Conservation (phyloP, 2,888 invertebrate genomes). For the Galerucella calmariensis region DNA sequence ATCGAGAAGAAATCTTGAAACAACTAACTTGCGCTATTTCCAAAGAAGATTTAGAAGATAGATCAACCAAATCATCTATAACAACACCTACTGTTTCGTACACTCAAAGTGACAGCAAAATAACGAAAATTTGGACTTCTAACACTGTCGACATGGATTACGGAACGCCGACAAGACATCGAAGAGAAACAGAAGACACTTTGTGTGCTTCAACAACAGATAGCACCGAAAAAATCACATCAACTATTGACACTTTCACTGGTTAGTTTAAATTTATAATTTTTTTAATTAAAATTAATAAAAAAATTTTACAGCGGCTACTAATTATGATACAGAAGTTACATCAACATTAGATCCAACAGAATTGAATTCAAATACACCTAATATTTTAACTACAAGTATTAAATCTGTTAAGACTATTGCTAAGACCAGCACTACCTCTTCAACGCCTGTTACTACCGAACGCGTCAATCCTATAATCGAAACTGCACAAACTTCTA, state of each 20-base stretch:
- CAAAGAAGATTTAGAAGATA: conserved; percentile 57
- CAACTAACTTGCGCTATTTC: conserved; percentile 70
- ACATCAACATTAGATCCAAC: conserved; percentile 49
- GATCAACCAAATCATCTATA: conserved; percentile 41
- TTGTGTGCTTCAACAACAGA: conserved; percentile 55
- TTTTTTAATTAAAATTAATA: too few relatives aligned
- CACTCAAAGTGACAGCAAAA: conserved; percentile 45
- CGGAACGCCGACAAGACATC: conserved; percentile 62
- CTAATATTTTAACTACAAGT: background rate
- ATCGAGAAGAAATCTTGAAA: conserved; percentile 71
- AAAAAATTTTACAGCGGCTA: conserved; percentile 16
- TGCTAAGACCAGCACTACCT: background rate
- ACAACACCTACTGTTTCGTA: conserved; percentile 37
- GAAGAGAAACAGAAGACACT: conserved; percentile 63
- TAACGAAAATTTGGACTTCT: conserved; percentile 61
- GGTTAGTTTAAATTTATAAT: conserved; percentile 17
- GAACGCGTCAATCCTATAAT: conserved; percentile 9
- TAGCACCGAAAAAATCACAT: conserved; percentile 47
- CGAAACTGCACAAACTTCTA: conserved; percentile 9
- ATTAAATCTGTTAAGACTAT: conserved; percentile 5
- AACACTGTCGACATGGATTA: conserved; percentile 62
- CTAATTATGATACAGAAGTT: conserved; percentile 46
- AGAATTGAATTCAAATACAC: conserved; percentile 30
- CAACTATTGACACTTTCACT: conserved; percentile 29
- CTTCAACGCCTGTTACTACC: background rate